These are phyloP conservation scores for Diacarnus erythraeanus DNA, from an alignment of 37 sponge, comb jelly and placozoan genomes.

Conservation along the genomic window DNA sequence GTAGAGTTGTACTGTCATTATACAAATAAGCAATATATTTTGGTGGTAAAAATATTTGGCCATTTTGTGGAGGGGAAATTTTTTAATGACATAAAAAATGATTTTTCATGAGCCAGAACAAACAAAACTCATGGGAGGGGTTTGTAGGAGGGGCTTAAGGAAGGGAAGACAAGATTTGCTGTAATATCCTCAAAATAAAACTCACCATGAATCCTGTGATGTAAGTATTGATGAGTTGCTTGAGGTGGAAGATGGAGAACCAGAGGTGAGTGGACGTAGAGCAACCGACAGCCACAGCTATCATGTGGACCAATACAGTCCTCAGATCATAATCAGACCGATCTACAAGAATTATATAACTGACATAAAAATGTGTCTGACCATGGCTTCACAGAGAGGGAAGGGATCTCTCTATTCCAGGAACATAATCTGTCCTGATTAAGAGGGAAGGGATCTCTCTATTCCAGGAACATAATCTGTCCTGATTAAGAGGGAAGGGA, in stretches of 20 bases:
- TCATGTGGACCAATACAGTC: constrained; percentile 57
- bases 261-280: constrained; percentile 63
- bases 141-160: no score
- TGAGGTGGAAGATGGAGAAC: constrained; percentile 56
- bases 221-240: constrained; percentile 37
- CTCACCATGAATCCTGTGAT: constrained; percentile 72
- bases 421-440: no score
- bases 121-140: not conserved
- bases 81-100: not conserved
- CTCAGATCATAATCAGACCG: constrained; percentile 55
- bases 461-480: no score
- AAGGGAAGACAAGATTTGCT: not conserved
- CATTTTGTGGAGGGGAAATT: no score
- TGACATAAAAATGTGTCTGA: no score
- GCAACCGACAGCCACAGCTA: constrained; percentile 51
- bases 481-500: no score
- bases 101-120: not conserved
- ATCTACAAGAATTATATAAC: constrained; percentile 34
- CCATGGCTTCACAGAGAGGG: no score
- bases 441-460: no score
- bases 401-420: no score
- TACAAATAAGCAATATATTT: no score
- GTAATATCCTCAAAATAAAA: not conserved
- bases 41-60: no score
- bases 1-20: no score